Conservation (phyloP, 1,140 invertebrate species). For the Cherax quadricarinatus region DNA sequence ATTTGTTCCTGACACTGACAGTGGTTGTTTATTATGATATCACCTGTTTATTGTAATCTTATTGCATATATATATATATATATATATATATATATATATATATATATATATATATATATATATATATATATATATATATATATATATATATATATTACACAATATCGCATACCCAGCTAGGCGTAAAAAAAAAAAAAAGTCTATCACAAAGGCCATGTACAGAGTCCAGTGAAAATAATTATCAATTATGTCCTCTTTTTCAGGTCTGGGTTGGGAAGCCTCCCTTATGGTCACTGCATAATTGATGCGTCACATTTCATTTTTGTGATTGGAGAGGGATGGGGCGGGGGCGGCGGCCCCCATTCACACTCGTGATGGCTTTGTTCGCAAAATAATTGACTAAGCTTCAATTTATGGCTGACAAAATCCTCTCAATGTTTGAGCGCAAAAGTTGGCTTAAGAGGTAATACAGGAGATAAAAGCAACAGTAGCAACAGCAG, state of each 20-base stretch:
- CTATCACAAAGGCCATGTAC: neutral
- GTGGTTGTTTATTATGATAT: no score
- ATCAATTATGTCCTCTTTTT: conserved; percentile 3
- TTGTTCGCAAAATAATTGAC: neutral
- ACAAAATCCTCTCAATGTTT: conserved; percentile 14
- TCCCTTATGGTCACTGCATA: neutral
- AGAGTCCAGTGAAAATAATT: neutral
- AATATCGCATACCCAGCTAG: neutral
- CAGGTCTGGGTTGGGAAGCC: neutral
- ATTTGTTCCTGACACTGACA: no score
- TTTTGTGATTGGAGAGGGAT: neutral
- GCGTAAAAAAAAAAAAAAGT: neutral
- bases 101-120: conserved; percentile 22
- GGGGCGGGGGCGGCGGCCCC: neutral
- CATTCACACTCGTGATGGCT: neutral
- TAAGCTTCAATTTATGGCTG: neutral
- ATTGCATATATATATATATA: conserved; percentile 18
- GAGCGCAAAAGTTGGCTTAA: neutral
- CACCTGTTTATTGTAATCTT: no score
- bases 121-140: conserved; percentile 19
- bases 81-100: conserved; percentile 29
- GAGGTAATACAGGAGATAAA: no score
- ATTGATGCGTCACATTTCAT: neutral
- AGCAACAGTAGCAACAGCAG: neutral
- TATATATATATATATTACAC: neutral